Conservation (phyloP, 2,888 invertebrate species). For the Torymus texanus region DNA sequence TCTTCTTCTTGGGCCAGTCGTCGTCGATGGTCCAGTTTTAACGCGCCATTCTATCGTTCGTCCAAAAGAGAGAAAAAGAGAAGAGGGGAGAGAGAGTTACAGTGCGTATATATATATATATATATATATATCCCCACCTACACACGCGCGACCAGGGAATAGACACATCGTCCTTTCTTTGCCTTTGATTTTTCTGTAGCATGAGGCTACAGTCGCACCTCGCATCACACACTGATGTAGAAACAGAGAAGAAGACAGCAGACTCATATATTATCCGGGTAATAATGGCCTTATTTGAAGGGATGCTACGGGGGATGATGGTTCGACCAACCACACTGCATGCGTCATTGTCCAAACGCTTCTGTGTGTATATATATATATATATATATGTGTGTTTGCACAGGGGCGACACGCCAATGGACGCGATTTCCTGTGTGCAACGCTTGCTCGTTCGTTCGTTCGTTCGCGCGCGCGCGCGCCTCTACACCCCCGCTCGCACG, state of each 20-base stretch:
- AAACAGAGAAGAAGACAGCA: neutral
- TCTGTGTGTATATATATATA: conserved; percentile 22
- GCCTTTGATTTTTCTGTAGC: neutral
- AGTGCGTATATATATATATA: neutral
- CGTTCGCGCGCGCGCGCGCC: neutral
- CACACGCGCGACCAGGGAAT: conserved; percentile 29
- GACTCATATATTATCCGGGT: conserved; percentile 38
- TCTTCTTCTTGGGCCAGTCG: neutral
- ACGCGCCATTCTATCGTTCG: conserved; percentile 31
- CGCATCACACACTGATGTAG: neutral
- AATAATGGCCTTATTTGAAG: conserved; percentile 45
- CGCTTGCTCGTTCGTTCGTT: too few relatives aligned
- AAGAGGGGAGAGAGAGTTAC: neutral
- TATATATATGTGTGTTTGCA: too few relatives aligned
- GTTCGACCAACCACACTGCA: conserved; percentile 52
- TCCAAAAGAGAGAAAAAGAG: neutral
- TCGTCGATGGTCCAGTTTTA: conserved; percentile 49
- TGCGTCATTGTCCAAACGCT: conserved; percentile 30
- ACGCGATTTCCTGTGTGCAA: conserved; percentile 48
- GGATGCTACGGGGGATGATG: conserved; percentile 41
- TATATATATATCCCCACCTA: too few relatives aligned
- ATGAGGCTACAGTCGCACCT: neutral
- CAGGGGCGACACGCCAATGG: conserved; percentile 8
- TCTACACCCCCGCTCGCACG: too few relatives aligned
- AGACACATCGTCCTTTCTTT: conserved; percentile 43